phyloP scores from a whole-genome alignment of 2,888 invertebrate species.

The Drosophila tripunctata region DNA sequence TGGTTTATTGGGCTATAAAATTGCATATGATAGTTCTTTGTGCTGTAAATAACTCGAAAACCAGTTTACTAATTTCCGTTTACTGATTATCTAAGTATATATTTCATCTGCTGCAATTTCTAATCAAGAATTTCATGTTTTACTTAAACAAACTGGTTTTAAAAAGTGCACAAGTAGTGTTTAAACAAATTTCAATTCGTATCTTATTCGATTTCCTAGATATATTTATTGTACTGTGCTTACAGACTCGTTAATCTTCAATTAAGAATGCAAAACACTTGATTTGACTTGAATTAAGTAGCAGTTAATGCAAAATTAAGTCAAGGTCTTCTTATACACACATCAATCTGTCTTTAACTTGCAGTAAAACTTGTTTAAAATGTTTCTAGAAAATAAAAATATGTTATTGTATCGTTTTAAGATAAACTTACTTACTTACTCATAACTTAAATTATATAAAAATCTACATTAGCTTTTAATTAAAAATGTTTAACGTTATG shows the following conservation, averaged over 20 bases:
- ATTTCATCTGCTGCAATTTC: not conserved
- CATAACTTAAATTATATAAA: too few relatives aligned
- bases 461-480: too few relatives aligned
- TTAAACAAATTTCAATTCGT: too few relatives aligned
- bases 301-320: not conserved
- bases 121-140: not conserved
- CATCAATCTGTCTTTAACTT: not conserved
- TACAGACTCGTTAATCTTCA: not conserved
- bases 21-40: too few relatives aligned
- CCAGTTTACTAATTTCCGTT: constrained; percentile 1
- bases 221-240: not conserved
- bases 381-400: not conserved
- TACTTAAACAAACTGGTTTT: not conserved
- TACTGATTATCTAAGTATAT: not conserved
- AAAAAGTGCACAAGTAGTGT: too few relatives aligned
- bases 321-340: not conserved
- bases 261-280: not conserved
- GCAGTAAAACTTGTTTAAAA: not conserved
- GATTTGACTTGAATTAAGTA: not conserved
- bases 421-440: too few relatives aligned
- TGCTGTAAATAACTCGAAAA: not conserved
- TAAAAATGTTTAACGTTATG: too few relatives aligned
- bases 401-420: too few relatives aligned
- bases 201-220: too few relatives aligned
- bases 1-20: not conserved